These are phyloP conservation scores for Bruchidius siliquastri DNA, from an alignment of 2,888 invertebrate species.

Conservation along the genomic window DNA sequence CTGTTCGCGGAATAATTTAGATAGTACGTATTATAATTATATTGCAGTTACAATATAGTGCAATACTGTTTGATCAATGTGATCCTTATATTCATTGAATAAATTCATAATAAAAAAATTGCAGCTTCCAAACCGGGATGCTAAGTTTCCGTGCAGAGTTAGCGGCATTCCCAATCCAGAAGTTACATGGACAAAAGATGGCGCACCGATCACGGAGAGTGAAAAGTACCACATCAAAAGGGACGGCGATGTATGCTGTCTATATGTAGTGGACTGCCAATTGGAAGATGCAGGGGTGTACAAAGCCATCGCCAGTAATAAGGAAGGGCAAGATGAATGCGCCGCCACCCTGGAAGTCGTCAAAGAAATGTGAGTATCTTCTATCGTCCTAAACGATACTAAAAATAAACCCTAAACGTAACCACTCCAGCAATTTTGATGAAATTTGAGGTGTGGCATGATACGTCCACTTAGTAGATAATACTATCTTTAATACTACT, in stretches of 20 bases:
- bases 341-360: conserved; percentile 72
- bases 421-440: too few species aligned
- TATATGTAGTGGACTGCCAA: conserved; percentile 67
- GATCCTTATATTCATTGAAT: too few species aligned
- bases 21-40: too few species aligned
- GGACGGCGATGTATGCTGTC: conserved; percentile 74
- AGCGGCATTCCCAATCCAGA: conserved; percentile 80
- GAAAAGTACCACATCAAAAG: conserved; percentile 71
- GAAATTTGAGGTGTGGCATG: too few species aligned
- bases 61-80: too few species aligned
- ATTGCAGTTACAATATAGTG: too few species aligned
- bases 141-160: conserved; percentile 77
- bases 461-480: too few species aligned
- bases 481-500: too few species aligned
- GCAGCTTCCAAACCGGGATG: conserved; percentile 70
- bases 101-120: not conserved
- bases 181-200: conserved; percentile 83
- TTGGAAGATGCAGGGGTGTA: conserved; percentile 69
- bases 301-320: conserved; percentile 73
- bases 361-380: conserved; percentile 70
- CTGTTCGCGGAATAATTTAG: too few species aligned
- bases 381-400: too few species aligned
- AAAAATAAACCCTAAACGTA: too few species aligned
- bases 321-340: conserved; percentile 73
- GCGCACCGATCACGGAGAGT: conserved; percentile 61